Conservation (phyloP, 2,113 vertebrate genomes). For the Polypterus bichir region DNA sequence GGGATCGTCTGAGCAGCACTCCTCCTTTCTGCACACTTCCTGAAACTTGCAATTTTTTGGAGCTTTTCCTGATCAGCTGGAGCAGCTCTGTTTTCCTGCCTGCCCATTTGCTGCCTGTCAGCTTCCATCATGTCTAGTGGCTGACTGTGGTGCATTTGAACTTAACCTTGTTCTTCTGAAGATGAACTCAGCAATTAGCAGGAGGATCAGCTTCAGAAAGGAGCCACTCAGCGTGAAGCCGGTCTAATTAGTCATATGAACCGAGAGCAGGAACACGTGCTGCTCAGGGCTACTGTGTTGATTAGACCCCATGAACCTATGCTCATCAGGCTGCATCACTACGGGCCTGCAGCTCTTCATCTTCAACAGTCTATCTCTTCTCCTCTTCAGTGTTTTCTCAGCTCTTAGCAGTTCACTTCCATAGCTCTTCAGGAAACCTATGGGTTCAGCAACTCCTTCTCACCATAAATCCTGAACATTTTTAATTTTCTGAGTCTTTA, state of each 20-base stretch:
- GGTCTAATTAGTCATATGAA: slow-evolving; percentile 98
- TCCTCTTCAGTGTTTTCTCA: too few species aligned
- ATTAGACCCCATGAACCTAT: too few species aligned
- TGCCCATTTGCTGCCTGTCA: slow-evolving; percentile 49
- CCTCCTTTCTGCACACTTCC: slow-evolving; percentile 25
- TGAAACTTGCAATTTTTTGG: background rate
- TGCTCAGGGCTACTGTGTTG: too few species aligned
- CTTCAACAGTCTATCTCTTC: too few species aligned
- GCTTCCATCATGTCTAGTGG: slow-evolving; percentile 49
- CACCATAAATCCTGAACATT: too few species aligned
- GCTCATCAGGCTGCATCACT: too few species aligned
- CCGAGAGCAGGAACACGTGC: slow-evolving; percentile 37
- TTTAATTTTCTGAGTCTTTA: too few species aligned
- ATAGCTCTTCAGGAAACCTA: too few species aligned
- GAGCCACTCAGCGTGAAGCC: slow-evolving; percentile 81
- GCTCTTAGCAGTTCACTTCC: too few species aligned
- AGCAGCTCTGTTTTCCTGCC: slow-evolving; percentile 4
- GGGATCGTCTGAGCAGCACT: slow-evolving; percentile 4
- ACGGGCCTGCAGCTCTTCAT: too few species aligned
- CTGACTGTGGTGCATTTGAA: slow-evolving; percentile 71
- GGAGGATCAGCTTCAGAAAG: slow-evolving; percentile 82
- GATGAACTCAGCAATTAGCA: slow-evolving; percentile 81
- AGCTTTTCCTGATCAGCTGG: too few species aligned
- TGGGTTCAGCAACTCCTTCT: too few species aligned
- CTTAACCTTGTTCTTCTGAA: slow-evolving; percentile 65